Base-by-base conservation (phyloP, 2,113 vertebrate genomes). In the Ageneiosus marmoratus region DNA sequence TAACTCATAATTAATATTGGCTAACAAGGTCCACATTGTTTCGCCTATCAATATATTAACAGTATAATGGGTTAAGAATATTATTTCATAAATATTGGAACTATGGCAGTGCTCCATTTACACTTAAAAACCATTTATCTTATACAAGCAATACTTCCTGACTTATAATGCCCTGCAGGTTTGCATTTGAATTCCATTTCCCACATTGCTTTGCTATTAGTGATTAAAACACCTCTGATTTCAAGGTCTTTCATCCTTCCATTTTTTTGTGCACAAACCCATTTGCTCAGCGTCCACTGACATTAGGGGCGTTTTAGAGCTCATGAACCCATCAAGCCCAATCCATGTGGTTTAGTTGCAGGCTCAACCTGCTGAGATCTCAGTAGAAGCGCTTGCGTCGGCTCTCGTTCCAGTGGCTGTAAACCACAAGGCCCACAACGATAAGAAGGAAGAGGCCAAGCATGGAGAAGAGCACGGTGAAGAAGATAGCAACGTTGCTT, bases 331-430 rank as follows among this genome's bases (percentile, higher is more conserved):
- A 7, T 16, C 56, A 55, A 76, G 34, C 27, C 29, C 73, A 77
- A 46, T 29, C 50, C 22, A 62, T n/a, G 77, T 6, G 34, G 51
- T 55, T 13, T 9, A 15, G 22, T 62, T 11, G 9, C 27, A 48
- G 18, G 24, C 8, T 24, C 37, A 13, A 27, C 53, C 16, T 6
- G 9, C 11, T 7, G 63, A 34, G 18, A 34, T n/a, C 27, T 99
- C 95, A 99, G 87, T 99, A 99, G 93, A 99, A 98, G 41, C 96
- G 97, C 46, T 99, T 99, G 76, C 96, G 93, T 58, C 95, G 95
- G 92, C 93, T 96, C 81, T 98, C 97, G 63, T 93, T 96, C 98
- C 98, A 98, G 87, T 98, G 97, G 91, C 95, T 94, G 93, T 98
- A 98, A 70, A 97, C 62, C 5, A 99, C 96, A 86, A 99, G 89